phyloP scores from a whole-genome alignment of 2,888 invertebrate genomes.

The Pseudococcus viburni region DNA sequence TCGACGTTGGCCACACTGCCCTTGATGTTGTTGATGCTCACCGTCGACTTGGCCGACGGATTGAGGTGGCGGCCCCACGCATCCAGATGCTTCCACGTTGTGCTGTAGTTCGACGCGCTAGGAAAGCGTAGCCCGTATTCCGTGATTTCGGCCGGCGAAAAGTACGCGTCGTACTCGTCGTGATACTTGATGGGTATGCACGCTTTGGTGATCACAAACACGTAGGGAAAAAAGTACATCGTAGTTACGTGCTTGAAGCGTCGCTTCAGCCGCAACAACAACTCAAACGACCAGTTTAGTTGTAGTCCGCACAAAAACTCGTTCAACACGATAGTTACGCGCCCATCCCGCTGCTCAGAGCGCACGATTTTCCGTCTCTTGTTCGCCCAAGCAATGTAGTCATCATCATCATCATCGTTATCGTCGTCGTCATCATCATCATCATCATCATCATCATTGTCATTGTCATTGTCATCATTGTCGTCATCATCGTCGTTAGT shows the following conservation, averaged over 20 bases:
- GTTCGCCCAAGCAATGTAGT: too few species aligned
- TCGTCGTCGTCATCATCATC: too few species aligned
- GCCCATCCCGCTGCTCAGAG: neutral
- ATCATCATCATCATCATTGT: too few species aligned
- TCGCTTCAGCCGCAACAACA: conserved; percentile 6
- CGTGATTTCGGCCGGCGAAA: conserved; percentile 47
- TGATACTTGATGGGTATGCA: conserved; percentile 56
- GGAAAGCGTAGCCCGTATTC: too few species aligned
- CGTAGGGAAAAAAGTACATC: conserved; percentile 23
- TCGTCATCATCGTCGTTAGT: too few species aligned
- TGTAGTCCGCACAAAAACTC: too few species aligned
- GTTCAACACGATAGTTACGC: conserved; percentile 9
- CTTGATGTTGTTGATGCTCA: conserved; percentile 43
- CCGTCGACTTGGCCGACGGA: conserved; percentile 34
- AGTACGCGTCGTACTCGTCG: conserved; percentile 55
- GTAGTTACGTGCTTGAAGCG: conserved; percentile 7
- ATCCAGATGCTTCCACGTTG: neutral
- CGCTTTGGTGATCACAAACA: conserved; percentile 16
- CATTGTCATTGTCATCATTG: too few species aligned
- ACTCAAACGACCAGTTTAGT: conserved; percentile 38
- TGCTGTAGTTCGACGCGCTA: neutral
- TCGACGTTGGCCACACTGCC: conserved; percentile 51
- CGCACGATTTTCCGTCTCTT: too few species aligned
- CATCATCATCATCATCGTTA: too few species aligned
- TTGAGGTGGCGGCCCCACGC: neutral